Conservation (phyloP, 2,888 invertebrate genomes). For the Drosophila barbarae region DNA sequence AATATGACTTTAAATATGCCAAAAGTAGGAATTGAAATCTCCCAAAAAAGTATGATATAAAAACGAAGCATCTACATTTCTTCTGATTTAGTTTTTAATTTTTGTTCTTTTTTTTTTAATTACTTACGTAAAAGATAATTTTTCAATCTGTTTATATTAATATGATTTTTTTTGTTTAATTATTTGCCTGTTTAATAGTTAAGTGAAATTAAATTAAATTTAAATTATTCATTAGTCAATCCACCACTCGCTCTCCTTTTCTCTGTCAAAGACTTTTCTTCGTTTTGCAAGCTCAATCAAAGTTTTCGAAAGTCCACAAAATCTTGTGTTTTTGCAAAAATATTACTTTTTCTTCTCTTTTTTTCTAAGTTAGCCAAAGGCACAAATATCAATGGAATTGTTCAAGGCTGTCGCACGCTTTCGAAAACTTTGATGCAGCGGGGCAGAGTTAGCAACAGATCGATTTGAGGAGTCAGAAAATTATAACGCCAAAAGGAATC, state of each 20-base stretch:
- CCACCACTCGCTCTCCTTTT: not conserved
- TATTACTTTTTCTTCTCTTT: not conserved
- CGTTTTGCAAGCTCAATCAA: conserved; percentile 58
- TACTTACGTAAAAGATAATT: no score
- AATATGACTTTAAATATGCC: not conserved
- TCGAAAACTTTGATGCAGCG: conserved; percentile 79
- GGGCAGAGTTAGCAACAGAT: conserved; percentile 33
- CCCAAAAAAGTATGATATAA: no score
- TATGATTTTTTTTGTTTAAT: no score
- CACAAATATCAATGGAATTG: conserved; percentile 71
- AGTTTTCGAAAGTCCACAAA: conserved; percentile 76
- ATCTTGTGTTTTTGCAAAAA: conserved; percentile 10
- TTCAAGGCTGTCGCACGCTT: conserved; percentile 79
- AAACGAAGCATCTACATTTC: no score
- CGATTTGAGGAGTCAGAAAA: conserved; percentile 8
- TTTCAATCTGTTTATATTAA: no score
- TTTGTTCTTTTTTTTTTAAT: no score
- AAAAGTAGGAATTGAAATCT: not conserved
- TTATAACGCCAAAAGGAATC: conserved; percentile 24
- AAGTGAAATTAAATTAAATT: not conserved
- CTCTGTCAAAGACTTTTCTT: not conserved
- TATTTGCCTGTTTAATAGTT: no score
- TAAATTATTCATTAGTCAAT: not conserved
- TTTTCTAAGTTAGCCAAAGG: conserved; percentile 43
- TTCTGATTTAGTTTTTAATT: no score